Base-by-base conservation (phyloP, 2,888 invertebrate species). In the Idaea dimidiata region DNA sequence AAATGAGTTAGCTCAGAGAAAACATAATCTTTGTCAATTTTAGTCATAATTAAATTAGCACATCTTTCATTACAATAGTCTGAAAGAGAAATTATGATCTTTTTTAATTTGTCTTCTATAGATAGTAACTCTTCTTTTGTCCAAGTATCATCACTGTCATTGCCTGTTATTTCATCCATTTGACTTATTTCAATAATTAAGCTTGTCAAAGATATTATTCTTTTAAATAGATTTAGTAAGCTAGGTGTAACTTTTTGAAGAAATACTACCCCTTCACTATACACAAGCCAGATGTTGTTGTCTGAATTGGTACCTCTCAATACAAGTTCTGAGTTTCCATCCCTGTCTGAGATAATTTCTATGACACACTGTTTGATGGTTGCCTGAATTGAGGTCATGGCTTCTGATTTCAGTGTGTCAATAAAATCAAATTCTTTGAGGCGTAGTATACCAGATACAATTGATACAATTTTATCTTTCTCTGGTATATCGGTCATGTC, bases 51-150 rank as follows among this genome's bases (percentile, higher is more conserved):
- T 62, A 99, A 93, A 85, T 97, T 97, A 63, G 97, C 97, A 87
- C 98, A 96, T 70, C 98, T 94, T 82, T 99, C 98, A 85, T 98
- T 97, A 73, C 98, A 97, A 82, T 97, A 97, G 88, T 98, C 97
- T 83, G 97, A 97, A 57, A 98, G 94, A n/a, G 96, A 95, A 55
- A 94, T 93, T 59, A 98, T 91, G 81, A 98, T 94, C 76, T 97
- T 96, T 67, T 94, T 94, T 59, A 99, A 88, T 83, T 96, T 96
- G 14, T 93, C 93, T 66, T 94, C 94, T 7, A 97, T 95, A 65
- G 94, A 93, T 61, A 86, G 84, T 73, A 96, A 94, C 78, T 98
- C 97, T 32, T 94, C 94, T 16, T 93, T 86, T 0, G 94, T 94
- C 72, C 98, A 93, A 81, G 96, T 94, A 64, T 95, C 94, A 78